Conservation (phyloP, 2,888 invertebrate species). For the Cataglyphis rosenhaueri region DNA sequence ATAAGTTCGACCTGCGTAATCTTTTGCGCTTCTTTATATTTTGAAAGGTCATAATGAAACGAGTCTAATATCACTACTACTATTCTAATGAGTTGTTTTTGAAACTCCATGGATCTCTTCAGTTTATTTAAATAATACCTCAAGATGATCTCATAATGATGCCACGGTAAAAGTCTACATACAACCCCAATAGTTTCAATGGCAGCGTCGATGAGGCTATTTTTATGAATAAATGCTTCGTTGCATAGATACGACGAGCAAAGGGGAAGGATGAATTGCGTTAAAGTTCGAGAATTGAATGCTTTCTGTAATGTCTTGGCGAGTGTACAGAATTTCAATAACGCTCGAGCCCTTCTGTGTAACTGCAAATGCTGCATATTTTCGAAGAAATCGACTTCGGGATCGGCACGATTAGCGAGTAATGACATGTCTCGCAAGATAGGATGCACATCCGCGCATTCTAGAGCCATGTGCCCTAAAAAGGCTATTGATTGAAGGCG, state of each 20-base stretch:
- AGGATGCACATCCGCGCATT: constrained; percentile 90
- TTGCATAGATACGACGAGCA: constrained; percentile 92
- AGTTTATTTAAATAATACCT: constrained; percentile 93
- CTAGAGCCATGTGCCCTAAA: constrained; percentile 91
- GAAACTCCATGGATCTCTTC: constrained; percentile 90
- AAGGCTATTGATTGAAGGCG: constrained; percentile 93
- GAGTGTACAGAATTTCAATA: constrained; percentile 91
- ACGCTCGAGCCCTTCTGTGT: constrained; percentile 94
- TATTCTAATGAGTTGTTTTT: constrained; percentile 93
- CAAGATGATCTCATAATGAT: constrained; percentile 93
- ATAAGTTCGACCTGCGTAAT: background rate
- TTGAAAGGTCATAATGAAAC: constrained; percentile 96
- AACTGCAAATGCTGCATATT: constrained; percentile 95
- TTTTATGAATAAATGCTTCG: constrained; percentile 91
- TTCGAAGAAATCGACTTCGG: constrained; percentile 97
- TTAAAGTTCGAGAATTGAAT: constrained; percentile 90
- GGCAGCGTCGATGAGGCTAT: constrained; percentile 93
- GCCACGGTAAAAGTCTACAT: constrained; percentile 94
- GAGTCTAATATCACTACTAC: constrained; percentile 93
- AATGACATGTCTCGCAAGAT: constrained; percentile 90
- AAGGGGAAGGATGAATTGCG: constrained; percentile 94
- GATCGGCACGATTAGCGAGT: constrained; percentile 90
- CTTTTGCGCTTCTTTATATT: constrained; percentile 84
- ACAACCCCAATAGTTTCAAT: constrained; percentile 93
- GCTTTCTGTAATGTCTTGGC: constrained; percentile 88